Evolutionary conservation across 2,888 invertebrate species (phyloP), one percentile per base, ranked within the genome.

Genomic region (Portevinia maculata): DNA sequence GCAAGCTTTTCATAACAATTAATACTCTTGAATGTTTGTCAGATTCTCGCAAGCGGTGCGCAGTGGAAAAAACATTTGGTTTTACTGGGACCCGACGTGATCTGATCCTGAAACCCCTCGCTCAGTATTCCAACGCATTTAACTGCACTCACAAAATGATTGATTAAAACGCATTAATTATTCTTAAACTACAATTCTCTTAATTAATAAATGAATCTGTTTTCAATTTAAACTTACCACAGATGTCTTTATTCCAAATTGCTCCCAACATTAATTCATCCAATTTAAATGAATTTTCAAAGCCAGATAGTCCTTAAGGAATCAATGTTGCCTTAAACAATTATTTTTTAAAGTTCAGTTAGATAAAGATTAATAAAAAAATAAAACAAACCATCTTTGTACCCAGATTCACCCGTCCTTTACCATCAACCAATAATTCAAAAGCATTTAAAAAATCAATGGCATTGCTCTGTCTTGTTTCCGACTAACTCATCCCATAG

Each of bases 141-240:
- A n/a, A n/a, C n/a, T n/a, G n/a, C n/a, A n/a, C n/a, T n/a, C n/a
- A n/a, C n/a, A n/a, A n/a, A n/a, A n/a, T n/a, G n/a, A n/a, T n/a
- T n/a, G n/a, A n/a, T n/a, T n/a, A n/a, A n/a, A n/a, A n/a, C n/a
- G n/a, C n/a, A n/a, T n/a, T n/a, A n/a, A n/a, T n/a, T n/a, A n/a
- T n/a, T n/a, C n/a, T n/a, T n/a, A n/a, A n/a, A n/a, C n/a, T n/a
- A n/a, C n/a, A n/a, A 59, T 70, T 73, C 53, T 79, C 34, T 24
- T 65, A 71, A 79, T 79, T 73, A 79, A 73, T 73, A 73, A 46
- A 67, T 59, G 53, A 79, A 79, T 65, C 73, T 65, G 17, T 59
- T 44, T 73, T 60, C 65, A 59, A 65, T 79, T 73, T 57, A 46
- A 73, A 59, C 65, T 50, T 52, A 32, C 70, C 32, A 39, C 41